Percentiles rank a stretch among this genome's conserved stretches.
phyloP scores from a whole-genome alignment of 2,888 invertebrate species.

The Mamestra brassicae region DNA sequence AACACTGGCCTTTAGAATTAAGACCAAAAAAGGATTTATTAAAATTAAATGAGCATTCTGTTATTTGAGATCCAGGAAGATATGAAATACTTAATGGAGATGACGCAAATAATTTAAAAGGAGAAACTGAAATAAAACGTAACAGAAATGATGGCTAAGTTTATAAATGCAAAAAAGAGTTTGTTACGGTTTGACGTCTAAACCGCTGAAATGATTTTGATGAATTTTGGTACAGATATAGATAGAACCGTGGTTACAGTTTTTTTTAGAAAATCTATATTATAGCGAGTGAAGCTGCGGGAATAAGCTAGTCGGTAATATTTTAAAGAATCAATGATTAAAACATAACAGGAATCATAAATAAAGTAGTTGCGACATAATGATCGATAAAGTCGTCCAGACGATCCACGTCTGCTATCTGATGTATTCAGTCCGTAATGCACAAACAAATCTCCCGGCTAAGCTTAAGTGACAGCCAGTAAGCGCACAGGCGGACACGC shows the following conservation, averaged over 20 bases:
- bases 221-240: too few species aligned
- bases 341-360: conserved; percentile 31
- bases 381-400: conserved; percentile 32
- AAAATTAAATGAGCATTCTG: neutral
- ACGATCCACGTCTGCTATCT: conserved; percentile 37
- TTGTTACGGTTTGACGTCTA: too few species aligned
- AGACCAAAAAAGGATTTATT: neutral
- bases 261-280: too few species aligned
- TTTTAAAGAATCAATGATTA: conserved; percentile 6
- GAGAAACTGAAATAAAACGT: neutral
- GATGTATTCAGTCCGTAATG: conserved; percentile 39
- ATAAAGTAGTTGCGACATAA: conserved; percentile 46
- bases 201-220: too few species aligned
- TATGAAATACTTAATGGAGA: conserved; percentile 3
- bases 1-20: conserved; percentile 10
- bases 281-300: neutral
- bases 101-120: neutral
- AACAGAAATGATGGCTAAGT: too few species aligned
- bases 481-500: neutral
- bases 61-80: conserved; percentile 19
- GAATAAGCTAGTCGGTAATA: too few species aligned
- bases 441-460: conserved; percentile 47
- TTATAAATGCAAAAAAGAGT: too few species aligned
- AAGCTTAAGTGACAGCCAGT: conserved; percentile 59
- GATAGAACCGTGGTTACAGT: too few species aligned